These are phyloP conservation scores for Hydrocynus forskahlii DNA, from an alignment of 2,797 vertebrate genomes.

Conservation along the genomic window DNA sequence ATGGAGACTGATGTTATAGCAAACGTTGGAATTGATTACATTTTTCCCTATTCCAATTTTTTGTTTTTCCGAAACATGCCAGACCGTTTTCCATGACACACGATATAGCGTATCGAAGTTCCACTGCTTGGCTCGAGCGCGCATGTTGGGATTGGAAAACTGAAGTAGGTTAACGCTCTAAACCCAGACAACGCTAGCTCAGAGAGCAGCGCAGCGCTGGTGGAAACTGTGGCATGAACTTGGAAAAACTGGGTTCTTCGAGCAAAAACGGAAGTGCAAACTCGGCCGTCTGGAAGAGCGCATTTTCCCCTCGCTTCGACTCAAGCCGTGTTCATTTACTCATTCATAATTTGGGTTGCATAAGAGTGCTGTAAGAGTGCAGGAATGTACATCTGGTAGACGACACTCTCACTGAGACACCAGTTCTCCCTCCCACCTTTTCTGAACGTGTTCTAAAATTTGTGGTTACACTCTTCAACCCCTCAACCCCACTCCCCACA, in stretches of 20 bases:
- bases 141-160: constrained; percentile 72
- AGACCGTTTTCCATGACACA: constrained; percentile 65
- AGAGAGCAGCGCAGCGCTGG: constrained; percentile 70
- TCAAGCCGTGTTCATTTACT: constrained; percentile 66
- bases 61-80: constrained; percentile 50
- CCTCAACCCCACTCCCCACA: constrained; percentile 36
- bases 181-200: constrained; percentile 71
- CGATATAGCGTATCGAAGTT: constrained; percentile 60
- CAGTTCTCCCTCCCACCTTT: constrained; percentile 16
- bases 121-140: constrained; percentile 62
- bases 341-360: constrained; percentile 75
- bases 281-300: constrained; percentile 69
- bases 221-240: constrained; percentile 74
- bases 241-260: constrained; percentile 68
- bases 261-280: constrained; percentile 69
- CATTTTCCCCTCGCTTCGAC: constrained; percentile 66
- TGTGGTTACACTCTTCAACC: constrained; percentile 58
- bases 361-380: constrained; percentile 68
- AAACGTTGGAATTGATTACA: constrained; percentile 18
- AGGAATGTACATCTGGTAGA: constrained; percentile 76
- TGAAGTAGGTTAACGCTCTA: constrained; percentile 58
- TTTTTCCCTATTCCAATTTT: constrained; percentile 36
- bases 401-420: constrained; percentile 54
- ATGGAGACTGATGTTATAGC: neutral
- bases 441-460: constrained; percentile 40